A percentile compares a stretch with the other conserved stretches of the same genome.
Evolutionary conservation across 2,888 invertebrate genomes (phyloP).

Genomic region (Stenoptilia bipunctidactyla): DNA sequence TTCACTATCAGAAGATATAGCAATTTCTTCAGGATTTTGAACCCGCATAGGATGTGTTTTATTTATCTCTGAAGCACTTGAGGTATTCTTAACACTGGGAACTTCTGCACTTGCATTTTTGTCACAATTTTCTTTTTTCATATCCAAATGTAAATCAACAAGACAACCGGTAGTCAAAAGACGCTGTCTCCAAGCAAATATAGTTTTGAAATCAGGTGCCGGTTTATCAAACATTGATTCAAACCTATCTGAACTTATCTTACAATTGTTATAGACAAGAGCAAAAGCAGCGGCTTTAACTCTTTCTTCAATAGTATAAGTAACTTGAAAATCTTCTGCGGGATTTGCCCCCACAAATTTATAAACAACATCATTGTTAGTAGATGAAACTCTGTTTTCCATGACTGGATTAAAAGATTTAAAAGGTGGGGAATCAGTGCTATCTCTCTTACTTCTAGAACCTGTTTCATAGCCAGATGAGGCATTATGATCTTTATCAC

Average conservation of each 20-base stretch:
- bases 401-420: constrained; percentile 41
- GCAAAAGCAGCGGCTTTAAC: constrained; percentile 55
- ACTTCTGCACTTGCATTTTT: constrained; percentile 6
- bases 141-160: constrained; percentile 41
- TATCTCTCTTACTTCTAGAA: constrained; percentile 33
- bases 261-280: constrained; percentile 55
- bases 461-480: constrained; percentile 50
- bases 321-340: constrained; percentile 41
- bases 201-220: constrained; percentile 61
- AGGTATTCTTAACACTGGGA: constrained; percentile 1
- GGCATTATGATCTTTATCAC: constrained; percentile 42
- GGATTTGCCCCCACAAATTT: constrained; percentile 44
- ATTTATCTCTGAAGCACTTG: background rate
- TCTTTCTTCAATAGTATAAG: constrained; percentile 51
- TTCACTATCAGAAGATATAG: constrained; percentile 39
- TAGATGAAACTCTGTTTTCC: constrained; percentile 59
- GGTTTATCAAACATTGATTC: constrained; percentile 50
- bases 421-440: constrained; percentile 24
- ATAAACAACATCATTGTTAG: constrained; percentile 48
- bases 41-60: constrained; percentile 16
- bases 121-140: constrained; percentile 14
- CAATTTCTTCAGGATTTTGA: constrained; percentile 56
- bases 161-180: constrained; percentile 52
- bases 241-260: constrained; percentile 51
- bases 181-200: constrained; percentile 55